These are phyloP conservation scores for Coremacera marginata DNA, from an alignment of 2,888 invertebrate species.

Conservation along the genomic window DNA sequence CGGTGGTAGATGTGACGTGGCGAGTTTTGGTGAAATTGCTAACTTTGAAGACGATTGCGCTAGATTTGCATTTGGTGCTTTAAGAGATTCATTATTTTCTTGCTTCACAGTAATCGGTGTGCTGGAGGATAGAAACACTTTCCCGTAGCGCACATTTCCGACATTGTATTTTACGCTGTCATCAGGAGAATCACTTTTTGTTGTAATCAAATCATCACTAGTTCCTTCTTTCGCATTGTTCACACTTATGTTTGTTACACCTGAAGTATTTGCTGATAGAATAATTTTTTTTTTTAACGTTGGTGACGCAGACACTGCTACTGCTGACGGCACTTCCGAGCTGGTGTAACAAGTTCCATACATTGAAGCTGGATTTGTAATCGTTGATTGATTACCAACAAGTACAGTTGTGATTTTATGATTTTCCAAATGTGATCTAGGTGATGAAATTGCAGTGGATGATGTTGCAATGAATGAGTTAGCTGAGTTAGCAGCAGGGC, in stretches of 20 bases:
- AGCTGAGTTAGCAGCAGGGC: slow-evolving; percentile 31
- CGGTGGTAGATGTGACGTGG: slow-evolving; percentile 30
- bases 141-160: slow-evolving; percentile 65
- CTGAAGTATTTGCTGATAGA: slow-evolving; percentile 64
- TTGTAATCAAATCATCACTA: slow-evolving; percentile 11
- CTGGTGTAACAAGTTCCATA: slow-evolving; percentile 50
- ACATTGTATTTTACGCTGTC: slow-evolving; percentile 36
- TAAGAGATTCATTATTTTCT: slow-evolving; percentile 21
- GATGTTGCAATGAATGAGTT: slow-evolving; percentile 28
- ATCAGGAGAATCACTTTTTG: slow-evolving; percentile 32
- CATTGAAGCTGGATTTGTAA: slow-evolving; percentile 43
- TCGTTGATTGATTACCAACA: slow-evolving; percentile 54
- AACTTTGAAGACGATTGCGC: slow-evolving; percentile 20
- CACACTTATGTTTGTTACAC: slow-evolving; percentile 66
- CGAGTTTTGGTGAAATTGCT: slow-evolving; percentile 29
- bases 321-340: slow-evolving; percentile 11
- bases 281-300: slow-evolving; percentile 65
- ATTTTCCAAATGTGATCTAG: slow-evolving; percentile 47
- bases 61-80: slow-evolving; percentile 12
- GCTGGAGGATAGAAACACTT: slow-evolving; percentile 66
- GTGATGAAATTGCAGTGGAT: slow-evolving; percentile 21
- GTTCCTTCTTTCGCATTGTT: slow-evolving; percentile 54
- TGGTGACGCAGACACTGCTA: slow-evolving; percentile 51
- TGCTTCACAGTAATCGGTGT: slow-evolving; percentile 50
- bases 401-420: slow-evolving; percentile 65